Base-by-base conservation (phyloP, 2,888 invertebrate genomes). In the Sclerodermus sp. region DNA sequence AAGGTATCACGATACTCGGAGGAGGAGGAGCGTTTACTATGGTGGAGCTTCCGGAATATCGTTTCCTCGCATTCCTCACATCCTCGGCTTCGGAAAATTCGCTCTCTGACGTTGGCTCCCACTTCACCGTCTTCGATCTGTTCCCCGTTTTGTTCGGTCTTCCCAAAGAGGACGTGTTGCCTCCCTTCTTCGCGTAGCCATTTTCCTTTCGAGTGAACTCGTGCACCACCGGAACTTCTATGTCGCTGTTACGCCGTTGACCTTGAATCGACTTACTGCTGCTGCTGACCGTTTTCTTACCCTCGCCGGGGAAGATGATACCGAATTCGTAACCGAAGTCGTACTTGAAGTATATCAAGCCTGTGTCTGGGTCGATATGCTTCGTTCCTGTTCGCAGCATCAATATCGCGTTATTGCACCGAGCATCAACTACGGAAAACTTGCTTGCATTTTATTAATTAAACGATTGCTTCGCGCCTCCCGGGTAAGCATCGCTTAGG, bases 241-340 rank as follows among this genome's bases (percentile, higher is more conserved):
- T 83, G 60, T 86, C 86, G 47, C 80, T 79, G 16, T 82, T 77
- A 31, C 83, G 74, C 63, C 83, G 83, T 2, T 84, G 84, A 13
- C 81, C 82, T 64, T 80, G 79, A 23, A 82, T 79, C 1, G 78
- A 79, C 67, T 80, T 81, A 65, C 75, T 78, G 16, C 80, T 51
- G 41, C 70, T 66, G 50, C 64, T 50, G 73, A 53, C 74, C 74
- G 57, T 46, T 41, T 67, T 64, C 54, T 82, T 83, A 60, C 85
- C 82, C 73, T 86, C 86, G 43, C 86, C 86, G 37, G 89, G 88
- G 43, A 87, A 80, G 41, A 88, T 82, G 58, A 89, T 84, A 54
- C 89, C 89, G 71, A 89, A 89, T 76, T 89, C 89, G 76, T 89
- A 89, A 64, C 89, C 89, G 71, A 89, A 89, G 80, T 89, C 89